phyloP scores from a whole-genome alignment of 2,888 invertebrate species.

The Galeruca laticollis region DNA sequence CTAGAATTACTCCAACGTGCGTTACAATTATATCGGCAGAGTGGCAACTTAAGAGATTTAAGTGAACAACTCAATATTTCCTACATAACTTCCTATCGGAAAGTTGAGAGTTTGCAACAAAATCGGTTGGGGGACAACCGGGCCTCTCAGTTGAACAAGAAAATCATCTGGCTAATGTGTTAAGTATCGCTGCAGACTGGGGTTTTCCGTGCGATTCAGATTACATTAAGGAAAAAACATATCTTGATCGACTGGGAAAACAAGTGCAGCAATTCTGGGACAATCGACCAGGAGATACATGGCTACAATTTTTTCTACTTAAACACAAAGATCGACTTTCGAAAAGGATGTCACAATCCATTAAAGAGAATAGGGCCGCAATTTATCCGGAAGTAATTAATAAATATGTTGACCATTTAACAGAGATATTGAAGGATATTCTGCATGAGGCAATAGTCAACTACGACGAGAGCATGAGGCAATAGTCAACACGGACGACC shows the following conservation, averaged over 20 bases:
- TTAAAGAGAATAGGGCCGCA: no score
- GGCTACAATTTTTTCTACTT: no score
- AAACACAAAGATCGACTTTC: no score
- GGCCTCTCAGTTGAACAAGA: constrained; percentile 13
- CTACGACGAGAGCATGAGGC: no score
- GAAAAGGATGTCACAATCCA: no score
- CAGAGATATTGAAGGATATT: constrained; percentile 14
- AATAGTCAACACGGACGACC: no score
- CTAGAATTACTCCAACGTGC: no score
- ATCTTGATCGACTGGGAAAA: no score
- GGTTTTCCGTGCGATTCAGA: neutral
- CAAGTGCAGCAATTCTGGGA: no score
- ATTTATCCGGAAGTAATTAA: constrained; percentile 15
- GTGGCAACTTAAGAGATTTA: neutral
- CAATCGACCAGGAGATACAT: no score
- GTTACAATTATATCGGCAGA: no score
- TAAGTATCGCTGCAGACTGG: constrained; percentile 15
- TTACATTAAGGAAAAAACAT: no score
- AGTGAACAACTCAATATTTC: constrained; percentile 14
- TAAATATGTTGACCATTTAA: constrained; percentile 17
- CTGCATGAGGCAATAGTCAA: neutral
- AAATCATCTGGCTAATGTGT: constrained; percentile 15
- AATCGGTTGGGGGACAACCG: constrained; percentile 10
- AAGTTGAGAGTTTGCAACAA: constrained; percentile 9
- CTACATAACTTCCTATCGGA: constrained; percentile 8